Percentiles rank a stretch among this genome's conserved stretches.
These are phyloP conservation scores for Tyria jacobaeae DNA, from an alignment of 2,888 invertebrate genomes.

Conservation along the genomic window DNA sequence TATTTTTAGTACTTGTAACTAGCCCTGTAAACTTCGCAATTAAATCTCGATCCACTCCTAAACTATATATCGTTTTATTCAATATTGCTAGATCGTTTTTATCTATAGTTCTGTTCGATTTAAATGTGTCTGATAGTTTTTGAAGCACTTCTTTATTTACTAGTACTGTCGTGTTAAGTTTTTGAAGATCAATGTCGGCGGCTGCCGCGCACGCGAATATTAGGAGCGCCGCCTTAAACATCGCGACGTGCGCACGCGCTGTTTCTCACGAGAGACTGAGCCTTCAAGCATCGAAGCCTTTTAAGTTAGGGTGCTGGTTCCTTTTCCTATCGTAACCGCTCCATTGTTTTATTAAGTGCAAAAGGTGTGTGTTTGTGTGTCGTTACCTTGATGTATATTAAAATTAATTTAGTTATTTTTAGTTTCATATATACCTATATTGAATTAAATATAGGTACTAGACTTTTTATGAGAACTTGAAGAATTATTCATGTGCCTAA, in stretches of 20 bases:
- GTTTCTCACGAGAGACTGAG: slow-evolving; percentile 67
- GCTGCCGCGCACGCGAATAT: slow-evolving; percentile 69
- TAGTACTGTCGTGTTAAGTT: slow-evolving; percentile 60
- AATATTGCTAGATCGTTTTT: slow-evolving; percentile 58
- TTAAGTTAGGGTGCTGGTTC: slow-evolving; percentile 41
- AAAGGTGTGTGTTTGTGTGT: slow-evolving; percentile 9
- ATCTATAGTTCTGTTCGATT: slow-evolving; percentile 64
- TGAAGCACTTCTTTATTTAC: slow-evolving; percentile 63
- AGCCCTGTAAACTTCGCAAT: slow-evolving; percentile 64
- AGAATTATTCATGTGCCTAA: too few species aligned
- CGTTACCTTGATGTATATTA: too few species aligned
- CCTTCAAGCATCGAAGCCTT: slow-evolving; percentile 44
- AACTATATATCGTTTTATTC: slow-evolving; percentile 64
- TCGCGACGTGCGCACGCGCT: slow-evolving; percentile 76
- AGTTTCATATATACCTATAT: too few species aligned
- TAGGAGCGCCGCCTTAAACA: slow-evolving; percentile 61
- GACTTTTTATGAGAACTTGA: too few species aligned
- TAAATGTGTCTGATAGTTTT: slow-evolving; percentile 58
- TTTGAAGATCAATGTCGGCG: slow-evolving; percentile 53
- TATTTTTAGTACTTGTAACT: slow-evolving; percentile 48
- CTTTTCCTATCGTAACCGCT: slow-evolving; percentile 64
- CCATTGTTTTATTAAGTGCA: slow-evolving; percentile 52
- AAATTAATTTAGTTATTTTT: too few species aligned
- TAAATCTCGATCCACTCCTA: slow-evolving; percentile 66
- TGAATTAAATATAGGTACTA: too few species aligned